phyloP scores from a whole-genome alignment of 2,888 invertebrate genomes.

The Chironomus tentans region DNA sequence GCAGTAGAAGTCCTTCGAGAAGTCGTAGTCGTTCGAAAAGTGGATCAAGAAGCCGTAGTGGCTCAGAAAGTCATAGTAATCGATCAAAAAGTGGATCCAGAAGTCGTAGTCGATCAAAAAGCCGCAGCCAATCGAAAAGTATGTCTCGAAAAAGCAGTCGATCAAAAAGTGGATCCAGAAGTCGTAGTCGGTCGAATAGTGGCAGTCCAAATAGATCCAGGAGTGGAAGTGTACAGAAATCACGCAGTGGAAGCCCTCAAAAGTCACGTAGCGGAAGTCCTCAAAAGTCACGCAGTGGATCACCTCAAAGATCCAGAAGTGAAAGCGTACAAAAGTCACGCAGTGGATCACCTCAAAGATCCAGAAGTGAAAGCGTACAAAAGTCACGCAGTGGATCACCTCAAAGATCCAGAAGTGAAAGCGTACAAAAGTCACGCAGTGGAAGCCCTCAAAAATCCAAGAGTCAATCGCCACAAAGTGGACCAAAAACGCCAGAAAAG shows the following conservation, averaged over 20 bases:
- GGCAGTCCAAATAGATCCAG: background rate
- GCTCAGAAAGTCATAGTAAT: background rate
- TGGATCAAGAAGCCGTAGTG: background rate
- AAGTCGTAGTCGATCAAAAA: background rate
- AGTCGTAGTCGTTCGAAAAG: background rate
- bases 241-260: background rate
- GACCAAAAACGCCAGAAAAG: too few species aligned
- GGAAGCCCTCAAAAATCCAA: too few species aligned
- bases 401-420: too few species aligned
- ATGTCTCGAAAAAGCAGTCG: background rate
- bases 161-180: constrained; percentile 1
- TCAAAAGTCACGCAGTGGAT: constrained; percentile 30
- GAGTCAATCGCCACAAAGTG: too few species aligned
- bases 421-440: too few species aligned
- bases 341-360: too few species aligned
- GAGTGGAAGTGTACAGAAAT: background rate
- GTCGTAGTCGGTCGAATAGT: background rate
- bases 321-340: too few species aligned
- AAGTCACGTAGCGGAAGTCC: constrained; percentile 26
- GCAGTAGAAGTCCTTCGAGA: background rate
- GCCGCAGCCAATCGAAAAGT: background rate
- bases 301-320: constrained; percentile 28
- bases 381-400: too few species aligned
- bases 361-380: too few species aligned
- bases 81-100: background rate